These are phyloP conservation scores for Mormyrus iriodes DNA, from an alignment of 2,113 vertebrate species.

Conservation along the genomic window DNA sequence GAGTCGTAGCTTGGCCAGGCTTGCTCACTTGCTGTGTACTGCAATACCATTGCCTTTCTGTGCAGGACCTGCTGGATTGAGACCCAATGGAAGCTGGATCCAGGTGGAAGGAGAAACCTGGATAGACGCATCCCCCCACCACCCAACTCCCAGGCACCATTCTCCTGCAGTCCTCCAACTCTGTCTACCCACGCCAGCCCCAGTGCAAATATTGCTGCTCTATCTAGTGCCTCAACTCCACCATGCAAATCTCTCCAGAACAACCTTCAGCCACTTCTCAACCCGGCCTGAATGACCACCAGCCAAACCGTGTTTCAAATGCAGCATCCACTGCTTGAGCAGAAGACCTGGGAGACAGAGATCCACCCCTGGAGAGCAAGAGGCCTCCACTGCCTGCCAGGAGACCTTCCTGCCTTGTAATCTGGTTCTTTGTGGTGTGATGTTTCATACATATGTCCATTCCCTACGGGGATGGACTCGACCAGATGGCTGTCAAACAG, in stretches of 20 bases:
- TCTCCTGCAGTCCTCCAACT: not conserved
- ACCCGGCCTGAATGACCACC: not conserved
- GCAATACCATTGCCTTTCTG: not conserved
- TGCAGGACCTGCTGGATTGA: conserved; percentile 11
- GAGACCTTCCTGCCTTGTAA: not conserved
- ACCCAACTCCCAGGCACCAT: not conserved
- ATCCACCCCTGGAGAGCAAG: not conserved
- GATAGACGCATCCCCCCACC: not conserved
- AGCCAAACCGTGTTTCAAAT: not conserved
- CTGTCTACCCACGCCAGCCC: not conserved
- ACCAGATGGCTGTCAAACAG: not conserved
- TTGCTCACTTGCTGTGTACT: not conserved
- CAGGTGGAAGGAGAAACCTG: conserved; percentile 2
- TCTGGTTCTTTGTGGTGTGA: not conserved
- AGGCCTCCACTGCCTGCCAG: not conserved
- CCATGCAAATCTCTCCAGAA: not conserved
- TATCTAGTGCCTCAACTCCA: not conserved
- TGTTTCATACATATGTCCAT: not conserved
- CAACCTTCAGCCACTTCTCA: conserved; percentile 7
- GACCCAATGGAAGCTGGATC: not conserved
- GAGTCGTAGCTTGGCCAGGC: not conserved
- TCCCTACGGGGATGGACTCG: not conserved
- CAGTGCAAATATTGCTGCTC: not conserved
- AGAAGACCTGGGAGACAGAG: not conserved
- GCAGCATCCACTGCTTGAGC: not conserved